Evolutionary conservation across 2,797 vertebrate species (phyloP), one percentile per base, ranked within the genome.

Genomic region (Rhinoraja longicauda): DNA sequence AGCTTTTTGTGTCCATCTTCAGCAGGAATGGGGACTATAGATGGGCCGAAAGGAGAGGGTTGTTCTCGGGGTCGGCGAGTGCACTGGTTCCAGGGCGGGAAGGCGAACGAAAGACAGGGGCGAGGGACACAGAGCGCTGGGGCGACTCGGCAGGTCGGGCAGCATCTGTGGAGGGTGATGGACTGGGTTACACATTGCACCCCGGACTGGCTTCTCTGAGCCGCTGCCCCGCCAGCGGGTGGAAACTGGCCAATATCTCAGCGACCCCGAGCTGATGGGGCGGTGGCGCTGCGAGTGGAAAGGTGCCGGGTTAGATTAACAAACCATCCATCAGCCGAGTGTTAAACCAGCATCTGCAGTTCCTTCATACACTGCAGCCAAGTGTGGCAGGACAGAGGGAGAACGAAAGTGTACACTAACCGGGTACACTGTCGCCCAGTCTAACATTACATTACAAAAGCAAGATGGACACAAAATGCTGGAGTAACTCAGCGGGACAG

Each of bases 281-380:
- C n/a, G 93, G 95, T 76, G 93, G 94, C 93, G 94, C 72, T 84
- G 88, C 93, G 86, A 93, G 92, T 45, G 72, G 79, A 53, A 13
- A 93, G 82, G 93, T 62, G 93, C 73, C 92, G 84, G 94, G 94
- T 94, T 94, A 94, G 72, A 77, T 93, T 94, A 93, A 95, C 93
- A 92, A 45, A 93, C 67, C 79, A 32, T 93, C 92, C 82, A 93
- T 94, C 94, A 94, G n/a, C 29, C 57, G n/a, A 53, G 36, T 78
- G 45, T 53, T 53, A 53, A 53, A 53, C 45, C 45, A 53, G 45
- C 45, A 5, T 53, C 45, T 53, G 45, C 45, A 5, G 45, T 53
- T 5, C 45, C 45, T 5, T 5, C 45, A 0, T 5, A 53, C 45
- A 53, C 45, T 53, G 53, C 45, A 53, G 45, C 45, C 45, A 53